Conservation (phyloP, 2,888 invertebrate genomes). For the Diarsia dahlii region DNA sequence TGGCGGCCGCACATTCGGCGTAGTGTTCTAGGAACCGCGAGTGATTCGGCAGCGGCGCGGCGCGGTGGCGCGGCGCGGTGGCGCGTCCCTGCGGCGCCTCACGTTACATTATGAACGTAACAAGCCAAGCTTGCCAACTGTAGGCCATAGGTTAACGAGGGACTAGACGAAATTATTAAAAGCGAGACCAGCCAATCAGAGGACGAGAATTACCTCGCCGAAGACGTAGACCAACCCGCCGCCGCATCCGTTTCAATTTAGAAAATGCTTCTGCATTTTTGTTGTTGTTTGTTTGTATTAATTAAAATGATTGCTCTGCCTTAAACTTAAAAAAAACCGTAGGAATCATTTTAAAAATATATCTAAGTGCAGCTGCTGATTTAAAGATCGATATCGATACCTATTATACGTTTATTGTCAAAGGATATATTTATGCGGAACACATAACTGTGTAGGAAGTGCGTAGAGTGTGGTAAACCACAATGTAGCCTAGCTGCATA, state of each 20-base stretch:
- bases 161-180: constrained; percentile 42
- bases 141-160: constrained; percentile 63
- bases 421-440: neutral
- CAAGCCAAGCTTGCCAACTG: constrained; percentile 34
- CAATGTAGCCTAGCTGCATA: constrained; percentile 9
- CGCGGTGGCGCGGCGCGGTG: constrained; percentile 32
- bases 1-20: constrained; percentile 46
- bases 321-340: neutral
- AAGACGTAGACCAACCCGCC: constrained; percentile 19
- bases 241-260: neutral
- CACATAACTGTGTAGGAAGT: constrained; percentile 22
- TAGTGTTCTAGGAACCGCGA: constrained; percentile 59
- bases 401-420: too few species aligned
- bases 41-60: constrained; percentile 43
- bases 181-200: constrained; percentile 39
- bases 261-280: neutral
- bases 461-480: constrained; percentile 26
- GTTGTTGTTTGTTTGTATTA: neutral
- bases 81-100: constrained; percentile 52
- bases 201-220: neutral
- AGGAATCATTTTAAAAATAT: neutral
- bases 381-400: neutral
- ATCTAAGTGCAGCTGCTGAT: neutral
- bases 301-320: neutral
- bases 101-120: constrained; percentile 45